These are phyloP conservation scores for Sitophilus oryzae DNA, from an alignment of 1,140 invertebrate genomes.

Conservation along the genomic window DNA sequence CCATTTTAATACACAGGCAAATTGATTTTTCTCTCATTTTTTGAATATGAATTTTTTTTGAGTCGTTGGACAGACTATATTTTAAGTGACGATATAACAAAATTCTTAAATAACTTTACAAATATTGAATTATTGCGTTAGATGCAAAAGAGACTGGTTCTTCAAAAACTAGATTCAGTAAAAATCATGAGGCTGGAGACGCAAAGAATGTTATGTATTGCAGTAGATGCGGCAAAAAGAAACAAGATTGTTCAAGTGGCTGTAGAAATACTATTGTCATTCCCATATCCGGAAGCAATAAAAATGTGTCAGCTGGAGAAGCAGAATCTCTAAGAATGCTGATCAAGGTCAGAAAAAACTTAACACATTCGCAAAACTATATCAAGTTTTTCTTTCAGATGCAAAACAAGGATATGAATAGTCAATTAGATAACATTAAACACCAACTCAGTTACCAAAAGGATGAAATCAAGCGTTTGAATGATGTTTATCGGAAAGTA, in stretches of 20 bases:
- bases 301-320: background rate
- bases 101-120: too few species aligned
- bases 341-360: constrained; percentile 6
- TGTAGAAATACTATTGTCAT: constrained; percentile 15
- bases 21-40: too few species aligned
- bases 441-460: constrained; percentile 11
- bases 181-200: background rate
- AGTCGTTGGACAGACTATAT: too few species aligned
- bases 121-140: too few species aligned
- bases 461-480: constrained; percentile 14
- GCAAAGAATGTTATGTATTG: background rate
- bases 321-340: constrained; percentile 6
- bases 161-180: too few species aligned
- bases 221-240: constrained; percentile 13
- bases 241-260: constrained; percentile 6
- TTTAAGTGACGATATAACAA: too few species aligned
- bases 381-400: constrained; percentile 10
- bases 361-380: background rate
- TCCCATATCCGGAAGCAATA: constrained; percentile 5
- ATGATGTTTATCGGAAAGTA: constrained; percentile 14
- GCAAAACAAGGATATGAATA: constrained; percentile 14
- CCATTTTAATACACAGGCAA: too few species aligned
- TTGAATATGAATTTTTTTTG: too few species aligned
- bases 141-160: too few species aligned
- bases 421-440: constrained; percentile 13